Conservation (phyloP, 1,140 invertebrate species). For the Pogonognathellus flavescens region DNA sequence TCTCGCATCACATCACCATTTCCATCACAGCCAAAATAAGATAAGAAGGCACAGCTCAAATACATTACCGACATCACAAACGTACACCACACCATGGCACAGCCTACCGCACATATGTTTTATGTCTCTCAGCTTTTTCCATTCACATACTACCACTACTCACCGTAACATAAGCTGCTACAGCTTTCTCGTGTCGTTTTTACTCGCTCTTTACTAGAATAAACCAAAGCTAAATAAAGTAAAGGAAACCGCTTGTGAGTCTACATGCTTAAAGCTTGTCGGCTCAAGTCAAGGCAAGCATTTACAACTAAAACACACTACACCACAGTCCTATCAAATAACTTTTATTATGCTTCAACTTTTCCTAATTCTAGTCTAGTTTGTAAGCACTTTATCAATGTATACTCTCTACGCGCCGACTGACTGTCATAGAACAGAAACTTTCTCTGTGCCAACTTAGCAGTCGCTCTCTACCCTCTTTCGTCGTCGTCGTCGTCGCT, state of each 20-base stretch:
- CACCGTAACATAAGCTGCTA: background rate
- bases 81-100: constrained; percentile 29
- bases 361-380: constrained; percentile 50
- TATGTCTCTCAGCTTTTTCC: constrained; percentile 22
- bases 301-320: constrained; percentile 21
- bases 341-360: constrained; percentile 39
- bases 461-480: background rate
- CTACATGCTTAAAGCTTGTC: constrained; percentile 16
- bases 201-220: constrained; percentile 11
- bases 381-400: constrained; percentile 45
- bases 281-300: constrained; percentile 15
- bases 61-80: constrained; percentile 50
- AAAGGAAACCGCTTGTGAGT: constrained; percentile 19
- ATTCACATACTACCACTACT: background rate
- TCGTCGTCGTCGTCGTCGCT: background rate
- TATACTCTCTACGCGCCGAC: background rate
- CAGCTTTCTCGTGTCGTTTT: background rate
- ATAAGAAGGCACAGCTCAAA: constrained; percentile 49
- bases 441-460: constrained; percentile 28
- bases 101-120: constrained; percentile 28
- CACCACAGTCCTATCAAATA: constrained; percentile 36
- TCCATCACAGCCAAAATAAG: constrained; percentile 50
- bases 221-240: constrained; percentile 37
- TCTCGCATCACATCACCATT: constrained; percentile 55
- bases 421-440: constrained; percentile 5